Evolutionary conservation across 2,797 vertebrate genomes (phyloP), one percentile per base, ranked within the genome.

Genomic region (Acipenser oxyrinchus): DNA sequence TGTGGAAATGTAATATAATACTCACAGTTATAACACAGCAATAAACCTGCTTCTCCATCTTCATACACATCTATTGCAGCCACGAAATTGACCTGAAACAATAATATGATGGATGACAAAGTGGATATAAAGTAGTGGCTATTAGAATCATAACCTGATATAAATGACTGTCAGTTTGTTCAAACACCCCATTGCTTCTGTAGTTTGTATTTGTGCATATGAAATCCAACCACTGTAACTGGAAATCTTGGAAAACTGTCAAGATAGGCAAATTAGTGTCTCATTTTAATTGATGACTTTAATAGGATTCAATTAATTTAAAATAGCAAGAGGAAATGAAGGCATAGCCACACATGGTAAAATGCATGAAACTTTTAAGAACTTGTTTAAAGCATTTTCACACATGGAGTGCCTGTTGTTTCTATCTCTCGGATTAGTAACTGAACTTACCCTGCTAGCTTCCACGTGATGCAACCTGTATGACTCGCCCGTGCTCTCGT

Each of bases 1-100:
- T 37, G 23, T 37, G 23, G 23, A 37, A 4, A 3, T 37, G 2
- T 37, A 37, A 37, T 37, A 2, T 64, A 62, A 69, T 67, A 95
- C 95, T 94, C 85, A 99, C 96, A 98, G 87, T 99, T 99, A 76
- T 97, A 97, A 77, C 96, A 99, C 74, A 99, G 74, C 68, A 99
- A 87, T 58, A 99, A 85, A 63, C 96, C 96, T 1, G 96, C 95
- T 75, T 99, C 96, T 48, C 96, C 96, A 10, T 99, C 96, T 88
- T 99, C 96, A 52, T 98, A 99, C 51, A 99, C 93, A 77, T 99
- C 97, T 81, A 99, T 95, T 83, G 95, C 96, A 71, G 95, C 92
- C 75, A 98, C 95, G 74, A 97, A 98, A 88, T 96, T 93, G 80
- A 97, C 96, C 96, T 99, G 93, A 73, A 86, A 88, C 77, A 81